A percentile compares a stretch with the other conserved stretches of the same genome.
phyloP scores from a whole-genome alignment of 1,140 invertebrate genomes.

The Diuraphis noxia region DNA sequence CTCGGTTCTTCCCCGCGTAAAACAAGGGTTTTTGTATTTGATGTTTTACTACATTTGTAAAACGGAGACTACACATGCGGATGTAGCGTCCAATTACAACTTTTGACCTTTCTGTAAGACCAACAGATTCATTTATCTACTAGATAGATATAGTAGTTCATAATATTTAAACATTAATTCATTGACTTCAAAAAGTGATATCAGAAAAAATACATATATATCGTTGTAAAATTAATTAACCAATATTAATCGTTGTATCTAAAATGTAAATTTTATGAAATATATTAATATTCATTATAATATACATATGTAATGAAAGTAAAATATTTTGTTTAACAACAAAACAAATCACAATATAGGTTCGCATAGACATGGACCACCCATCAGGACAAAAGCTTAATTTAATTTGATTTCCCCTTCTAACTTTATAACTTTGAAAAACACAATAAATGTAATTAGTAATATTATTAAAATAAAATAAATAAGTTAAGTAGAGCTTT shows the following conservation, averaged over 20 bases:
- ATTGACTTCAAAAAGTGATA: not conserved
- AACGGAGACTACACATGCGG: too few relatives aligned
- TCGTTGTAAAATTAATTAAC: not conserved
- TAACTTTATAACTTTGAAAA: not conserved
- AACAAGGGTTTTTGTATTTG: too few relatives aligned
- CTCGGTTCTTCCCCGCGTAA: too few relatives aligned
- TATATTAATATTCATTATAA: too few relatives aligned
- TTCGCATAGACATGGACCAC: not conserved
- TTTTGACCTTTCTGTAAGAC: not conserved
- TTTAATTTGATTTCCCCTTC: not conserved
- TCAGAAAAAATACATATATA: not conserved
- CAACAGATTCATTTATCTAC: not conserved
- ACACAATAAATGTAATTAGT: not conserved
- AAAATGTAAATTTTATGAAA: not conserved
- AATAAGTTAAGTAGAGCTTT: not conserved
- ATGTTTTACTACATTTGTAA: too few relatives aligned
- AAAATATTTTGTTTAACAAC: not conserved
- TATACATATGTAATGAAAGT: not conserved
- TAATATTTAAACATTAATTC: not conserved
- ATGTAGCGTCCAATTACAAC: too few relatives aligned
- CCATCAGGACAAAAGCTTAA: not conserved
- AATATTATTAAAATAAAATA: too few relatives aligned
- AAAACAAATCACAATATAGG: not conserved
- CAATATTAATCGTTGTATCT: not conserved
- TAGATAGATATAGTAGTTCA: not conserved